These are phyloP conservation scores for Gymnosoma rotundatum DNA, from an alignment of 2,888 invertebrate species.

Conservation along the genomic window DNA sequence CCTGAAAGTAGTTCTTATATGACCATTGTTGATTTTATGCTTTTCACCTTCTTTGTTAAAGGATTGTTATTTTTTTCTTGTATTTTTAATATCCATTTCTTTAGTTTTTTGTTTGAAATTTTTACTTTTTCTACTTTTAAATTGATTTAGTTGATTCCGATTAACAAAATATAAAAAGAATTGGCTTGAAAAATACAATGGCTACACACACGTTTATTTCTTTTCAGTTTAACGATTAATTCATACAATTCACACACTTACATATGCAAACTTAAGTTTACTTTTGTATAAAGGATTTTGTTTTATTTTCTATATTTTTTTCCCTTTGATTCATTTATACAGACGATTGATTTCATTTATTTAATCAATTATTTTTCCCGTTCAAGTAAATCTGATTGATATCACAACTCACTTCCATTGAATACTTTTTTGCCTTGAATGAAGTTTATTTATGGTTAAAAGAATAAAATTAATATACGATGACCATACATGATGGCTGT, in stretches of 20 bases:
- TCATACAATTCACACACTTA: constrained; percentile 1
- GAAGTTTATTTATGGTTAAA: constrained; percentile 50
- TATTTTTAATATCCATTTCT: neutral
- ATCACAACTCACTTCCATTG: constrained; percentile 54
- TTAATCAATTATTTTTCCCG: constrained; percentile 67
- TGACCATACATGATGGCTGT: constrained; percentile 7
- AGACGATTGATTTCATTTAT: constrained; percentile 68
- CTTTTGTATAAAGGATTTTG: constrained; percentile 5
- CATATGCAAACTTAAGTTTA: neutral
- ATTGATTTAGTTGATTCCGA: constrained; percentile 39
- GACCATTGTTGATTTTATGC: constrained; percentile 29
- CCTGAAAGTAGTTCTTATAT: constrained; percentile 40
- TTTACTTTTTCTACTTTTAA: constrained; percentile 2
- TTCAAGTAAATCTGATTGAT: constrained; percentile 63
- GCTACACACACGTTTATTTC: constrained; percentile 62
- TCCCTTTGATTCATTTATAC: constrained; percentile 58
- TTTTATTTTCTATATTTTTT: neutral
- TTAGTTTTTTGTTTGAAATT: neutral
- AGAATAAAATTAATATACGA: constrained; percentile 1
- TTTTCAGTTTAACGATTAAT: constrained; percentile 57
- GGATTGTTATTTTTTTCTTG: neutral
- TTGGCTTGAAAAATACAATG: constrained; percentile 28
- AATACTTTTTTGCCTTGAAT: constrained; percentile 42
- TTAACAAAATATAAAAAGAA: constrained; percentile 6
- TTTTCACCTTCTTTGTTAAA: constrained; percentile 46